Evolutionary conservation across 2,888 invertebrate species (phyloP).

Genomic region (Cetonia aurata): DNA sequence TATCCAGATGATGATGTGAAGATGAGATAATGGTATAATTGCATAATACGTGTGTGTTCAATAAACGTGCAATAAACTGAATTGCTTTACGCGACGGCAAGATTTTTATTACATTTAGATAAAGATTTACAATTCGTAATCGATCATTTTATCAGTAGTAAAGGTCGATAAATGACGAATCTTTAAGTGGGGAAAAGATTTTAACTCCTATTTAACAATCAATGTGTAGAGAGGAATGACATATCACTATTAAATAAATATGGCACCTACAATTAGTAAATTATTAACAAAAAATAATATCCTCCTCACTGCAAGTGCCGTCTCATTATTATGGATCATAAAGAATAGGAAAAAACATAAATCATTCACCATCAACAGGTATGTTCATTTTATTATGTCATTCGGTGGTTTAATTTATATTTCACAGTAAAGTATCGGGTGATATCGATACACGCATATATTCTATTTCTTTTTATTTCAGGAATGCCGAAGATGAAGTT

Average conservation of each 20-base stretch:
- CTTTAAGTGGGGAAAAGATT: too few relatives aligned
- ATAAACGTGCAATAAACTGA: too few relatives aligned
- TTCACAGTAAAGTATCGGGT: neutral
- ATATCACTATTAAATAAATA: constrained; percentile 56
- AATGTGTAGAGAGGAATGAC: too few relatives aligned
- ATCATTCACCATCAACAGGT: constrained; percentile 38
- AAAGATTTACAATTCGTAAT: too few relatives aligned
- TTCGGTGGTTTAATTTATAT: neutral
- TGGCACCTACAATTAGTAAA: constrained; percentile 86
- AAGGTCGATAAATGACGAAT: too few relatives aligned
- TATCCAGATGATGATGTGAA: too few relatives aligned
- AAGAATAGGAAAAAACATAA: constrained; percentile 68
- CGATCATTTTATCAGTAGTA: too few relatives aligned
- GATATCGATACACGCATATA: constrained; percentile 1
- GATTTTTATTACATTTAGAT: too few relatives aligned
- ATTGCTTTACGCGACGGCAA: too few relatives aligned
- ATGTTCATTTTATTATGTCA: constrained; percentile 9
- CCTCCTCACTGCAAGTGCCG: constrained; percentile 74
- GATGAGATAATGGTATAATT: too few relatives aligned
- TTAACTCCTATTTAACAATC: too few relatives aligned
- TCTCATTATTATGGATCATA: constrained; percentile 73
- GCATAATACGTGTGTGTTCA: too few relatives aligned
- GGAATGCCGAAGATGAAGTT: constrained; percentile 77
- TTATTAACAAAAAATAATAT: constrained; percentile 77
- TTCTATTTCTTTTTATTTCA: constrained; percentile 47